A percentile compares a stretch with the other conserved stretches of the same genome.
Conservation (phyloP, 2,113 vertebrate species). For the Sebastes fasciatus region DNA sequence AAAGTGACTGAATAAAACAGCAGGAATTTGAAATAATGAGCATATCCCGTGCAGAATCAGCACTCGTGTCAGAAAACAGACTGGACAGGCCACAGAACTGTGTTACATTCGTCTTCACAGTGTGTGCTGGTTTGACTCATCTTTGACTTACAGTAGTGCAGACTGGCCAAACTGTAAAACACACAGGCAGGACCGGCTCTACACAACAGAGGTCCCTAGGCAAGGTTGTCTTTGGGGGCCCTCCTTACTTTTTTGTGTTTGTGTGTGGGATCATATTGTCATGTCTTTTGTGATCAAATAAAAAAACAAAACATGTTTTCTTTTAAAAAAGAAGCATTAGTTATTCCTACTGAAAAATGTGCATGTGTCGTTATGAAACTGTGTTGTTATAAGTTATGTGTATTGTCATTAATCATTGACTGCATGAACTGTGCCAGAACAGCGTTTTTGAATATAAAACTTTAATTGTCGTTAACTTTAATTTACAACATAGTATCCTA, state of each 20-base stretch:
- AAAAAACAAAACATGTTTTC: no score
- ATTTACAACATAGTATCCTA: neutral
- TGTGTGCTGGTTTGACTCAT: neutral
- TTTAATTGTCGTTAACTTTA: neutral
- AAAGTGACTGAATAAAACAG: conserved; percentile 6
- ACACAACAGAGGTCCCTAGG: no score
- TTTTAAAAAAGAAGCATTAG: no score
- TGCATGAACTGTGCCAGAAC: neutral
- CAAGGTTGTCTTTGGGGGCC: no score
- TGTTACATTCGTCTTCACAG: neutral
- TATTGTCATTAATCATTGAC: neutral
- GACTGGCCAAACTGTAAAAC: neutral
- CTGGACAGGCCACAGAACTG: neutral
- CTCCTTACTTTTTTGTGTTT: no score
- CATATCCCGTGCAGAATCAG: conserved; percentile 5
- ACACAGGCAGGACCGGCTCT: neutral
- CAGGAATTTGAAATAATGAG: conserved; percentile 40
- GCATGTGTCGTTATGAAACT: no score
- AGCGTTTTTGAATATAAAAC: neutral
- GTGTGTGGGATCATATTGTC: no score
- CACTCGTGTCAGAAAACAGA: conserved; percentile 8
- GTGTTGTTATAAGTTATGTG: no score
- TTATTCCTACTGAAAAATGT: no score
- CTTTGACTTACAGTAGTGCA: conserved; percentile 1
- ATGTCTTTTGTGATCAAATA: no score